Conservation (phyloP, 2,888 invertebrate genomes). For the Omphaloscelis lunosa region DNA sequence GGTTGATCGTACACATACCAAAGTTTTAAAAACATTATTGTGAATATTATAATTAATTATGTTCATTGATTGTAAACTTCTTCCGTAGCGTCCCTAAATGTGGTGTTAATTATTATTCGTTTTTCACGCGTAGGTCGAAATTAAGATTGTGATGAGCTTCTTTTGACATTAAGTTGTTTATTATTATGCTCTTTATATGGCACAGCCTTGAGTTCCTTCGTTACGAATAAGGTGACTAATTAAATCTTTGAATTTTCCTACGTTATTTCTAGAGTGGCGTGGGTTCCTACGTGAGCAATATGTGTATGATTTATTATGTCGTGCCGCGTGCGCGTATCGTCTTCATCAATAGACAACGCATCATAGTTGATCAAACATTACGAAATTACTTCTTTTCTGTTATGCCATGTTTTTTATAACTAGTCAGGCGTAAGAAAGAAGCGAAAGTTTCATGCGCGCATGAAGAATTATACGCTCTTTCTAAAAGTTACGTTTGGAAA, state of each 20-base stretch:
- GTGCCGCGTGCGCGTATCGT: conserved; percentile 60
- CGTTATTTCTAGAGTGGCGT: conserved; percentile 82
- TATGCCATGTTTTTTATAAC: conserved; percentile 69
- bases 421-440: conserved; percentile 78
- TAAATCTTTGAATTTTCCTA: conserved; percentile 88
- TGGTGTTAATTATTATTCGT: conserved; percentile 73
- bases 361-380: conserved; percentile 64
- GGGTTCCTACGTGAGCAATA: conserved; percentile 80
- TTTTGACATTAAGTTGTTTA: conserved; percentile 86
- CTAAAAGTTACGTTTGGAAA: conserved; percentile 75
- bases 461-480: conserved; percentile 73
- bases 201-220: conserved; percentile 84
- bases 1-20: conserved; percentile 18
- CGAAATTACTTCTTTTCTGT: conserved; percentile 60
- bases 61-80: conserved; percentile 38
- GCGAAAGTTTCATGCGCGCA: conserved; percentile 81
- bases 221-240: conserved; percentile 87
- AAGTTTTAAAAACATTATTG: conserved; percentile 1
- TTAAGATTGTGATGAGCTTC: conserved; percentile 87
- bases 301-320: conserved; percentile 70
- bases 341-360: conserved; percentile 56
- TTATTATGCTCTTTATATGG: conserved; percentile 86
- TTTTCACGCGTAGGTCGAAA: conserved; percentile 85
- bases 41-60: conserved; percentile 35
- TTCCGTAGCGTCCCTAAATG: conserved; percentile 50